Base-by-base conservation (phyloP, 2,888 invertebrate species). In the Nesidiocoris tenuis region DNA sequence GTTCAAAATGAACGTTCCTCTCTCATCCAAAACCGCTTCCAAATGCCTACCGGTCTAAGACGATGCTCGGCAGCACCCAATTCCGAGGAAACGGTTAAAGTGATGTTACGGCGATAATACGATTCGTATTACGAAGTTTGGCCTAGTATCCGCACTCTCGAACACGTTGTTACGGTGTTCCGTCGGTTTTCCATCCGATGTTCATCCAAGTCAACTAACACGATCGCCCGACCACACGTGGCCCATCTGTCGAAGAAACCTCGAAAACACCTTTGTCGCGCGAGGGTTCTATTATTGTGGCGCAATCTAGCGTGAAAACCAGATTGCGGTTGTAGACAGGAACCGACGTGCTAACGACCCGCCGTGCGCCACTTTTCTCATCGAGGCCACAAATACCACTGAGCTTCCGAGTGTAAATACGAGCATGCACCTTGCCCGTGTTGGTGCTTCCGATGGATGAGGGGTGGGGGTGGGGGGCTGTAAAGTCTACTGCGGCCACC, bases 261-360 rank as follows among this genome's bases (percentile, higher is more conserved):
- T 39, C 39, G 39, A 12, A 3, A 39, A 39, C 39, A 39, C 39
- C 39, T 39, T 39, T 39, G 39, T 39, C 39, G 39, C 3, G 39
- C 39, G 39, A 39, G 39, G 39, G 39, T 39, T 39, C 39, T 39
- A 39, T 39, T 39, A 39, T 39, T 39, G 39, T 39, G 39, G 39
- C 39, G 39, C 39, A 39, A 39, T 39, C 39, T 39, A 39, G 39
- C 39, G 39, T 39, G 39, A 39, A 39, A 65, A 65, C 65, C 65
- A 1, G 39, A 39, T 18, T 65, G 12, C 39, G 39, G 39, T 16
- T 17, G 65, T 39, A n/a, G 39, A 65, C 65, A 65, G 65, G 39
- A 65, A 65, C 19, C 65, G 18, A 65, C 39, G 65, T 24, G 39
- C 65, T 65, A 65, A 65, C 65, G 39, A 65, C 65, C 22, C 25